Base-by-base conservation (phyloP, 2,888 invertebrate genomes). In the Eupsilia transversa region DNA sequence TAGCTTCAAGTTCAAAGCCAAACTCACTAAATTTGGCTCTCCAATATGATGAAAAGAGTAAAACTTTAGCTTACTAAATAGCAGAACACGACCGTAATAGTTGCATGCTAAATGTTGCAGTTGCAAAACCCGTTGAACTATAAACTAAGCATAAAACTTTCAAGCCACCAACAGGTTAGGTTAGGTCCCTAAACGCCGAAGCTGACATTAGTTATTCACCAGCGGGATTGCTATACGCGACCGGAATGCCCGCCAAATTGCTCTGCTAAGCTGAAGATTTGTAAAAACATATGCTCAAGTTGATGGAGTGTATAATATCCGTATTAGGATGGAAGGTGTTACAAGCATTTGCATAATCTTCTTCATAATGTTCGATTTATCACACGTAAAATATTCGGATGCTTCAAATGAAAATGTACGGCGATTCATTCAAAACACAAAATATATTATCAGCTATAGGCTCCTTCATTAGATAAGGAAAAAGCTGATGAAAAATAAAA, bases 161-260 rank as follows among this genome's bases (percentile, higher is more conserved):
- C 56, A 81, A 49, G n/a, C 49, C 17, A 60, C 66, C 74, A 85
- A 83, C 80, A 83, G 77, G 87, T 87, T 66, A 73, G 38, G 43
- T 79, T 66, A 65, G 67, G 64, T 67, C 80, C 64, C 78, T 74
- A 71, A 78, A 70, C 76, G 57, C 68, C 54, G 57, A 60, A 59
- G 61, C 64, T 14, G 68, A 57, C 76, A 78, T 87, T 72, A 85
- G 72, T 76, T 77, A 87, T 87, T 77, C 80, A 78, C 71, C 60
- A 78, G 70, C 35, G 33, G 54, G 56, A 78, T 70, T 64, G 64
- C 82, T 71, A 56, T 63, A 76, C 75, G 66, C 74, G 74, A 80
- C 74, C 64, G 43, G 71, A 84, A 71, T 76, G 23, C 30, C 23
- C 35, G 56, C 74, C 67, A 86, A 84, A 84, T 84, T 67, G 60